Percentiles rank a stretch among this genome's conserved stretches.
These are phyloP conservation scores for Agrypnus murinus DNA, from an alignment of 2,888 invertebrate genomes.

Conservation along the genomic window DNA sequence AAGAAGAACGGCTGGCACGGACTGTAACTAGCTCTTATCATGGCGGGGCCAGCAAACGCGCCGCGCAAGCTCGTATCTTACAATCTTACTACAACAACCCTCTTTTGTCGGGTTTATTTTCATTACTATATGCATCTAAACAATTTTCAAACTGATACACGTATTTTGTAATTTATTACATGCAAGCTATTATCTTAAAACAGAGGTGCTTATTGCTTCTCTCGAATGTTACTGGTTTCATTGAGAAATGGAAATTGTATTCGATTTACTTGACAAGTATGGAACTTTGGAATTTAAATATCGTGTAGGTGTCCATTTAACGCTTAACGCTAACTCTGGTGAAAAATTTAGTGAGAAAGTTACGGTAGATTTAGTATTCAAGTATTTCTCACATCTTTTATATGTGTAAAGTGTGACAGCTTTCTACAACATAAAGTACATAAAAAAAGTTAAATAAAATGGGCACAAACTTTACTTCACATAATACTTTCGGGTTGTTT, in stretches of 20 bases:
- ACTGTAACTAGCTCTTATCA: constrained; percentile 61
- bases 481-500: neutral
- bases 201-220: neutral
- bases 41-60: constrained; percentile 50
- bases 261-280: neutral
- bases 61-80: constrained; percentile 52
- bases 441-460: neutral
- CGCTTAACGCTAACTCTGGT: neutral
- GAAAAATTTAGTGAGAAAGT: neutral
- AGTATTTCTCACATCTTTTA: neutral
- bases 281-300: neutral
- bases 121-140: constrained; percentile 36
- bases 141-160: constrained; percentile 30
- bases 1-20: constrained; percentile 64
- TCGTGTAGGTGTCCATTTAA: neutral
- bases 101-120: constrained; percentile 47
- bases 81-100: constrained; percentile 50
- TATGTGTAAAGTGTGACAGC: neutral
- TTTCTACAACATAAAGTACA: neutral
- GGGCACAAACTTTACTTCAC: neutral
- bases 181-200: neutral
- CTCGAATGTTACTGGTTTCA: neutral
- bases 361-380: neutral
- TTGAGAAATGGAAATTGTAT: neutral
- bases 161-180: neutral